phyloP scores from a whole-genome alignment of 2,113 vertebrate genomes.

The Neomonachus schauinslandi region DNA sequence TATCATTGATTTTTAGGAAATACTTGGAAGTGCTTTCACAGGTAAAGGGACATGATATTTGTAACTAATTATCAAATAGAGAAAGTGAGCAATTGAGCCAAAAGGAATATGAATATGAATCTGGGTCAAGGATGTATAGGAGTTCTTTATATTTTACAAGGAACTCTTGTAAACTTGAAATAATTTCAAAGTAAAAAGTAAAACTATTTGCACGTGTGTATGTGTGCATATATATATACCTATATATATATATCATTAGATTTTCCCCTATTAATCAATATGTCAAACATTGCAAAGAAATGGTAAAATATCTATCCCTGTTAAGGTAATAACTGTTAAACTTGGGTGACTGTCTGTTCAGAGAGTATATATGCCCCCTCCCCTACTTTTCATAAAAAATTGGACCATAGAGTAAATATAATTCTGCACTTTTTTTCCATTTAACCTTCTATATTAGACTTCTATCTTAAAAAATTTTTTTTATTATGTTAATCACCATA shows the following conservation, averaged over 20 bases:
- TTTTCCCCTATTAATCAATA: neutral
- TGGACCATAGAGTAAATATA: neutral
- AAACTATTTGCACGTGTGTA: neutral
- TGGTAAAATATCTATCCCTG: neutral
- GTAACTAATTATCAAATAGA: neutral
- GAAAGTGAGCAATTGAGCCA: neutral
- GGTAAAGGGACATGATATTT: neutral
- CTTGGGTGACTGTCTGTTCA: neutral
- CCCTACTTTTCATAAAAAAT: neutral
- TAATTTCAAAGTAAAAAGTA: neutral
- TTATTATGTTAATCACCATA: no score
- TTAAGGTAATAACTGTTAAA: neutral
- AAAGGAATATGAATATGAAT: neutral
- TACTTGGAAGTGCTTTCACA: neutral
- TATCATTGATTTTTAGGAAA: neutral
- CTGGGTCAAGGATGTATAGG: neutral
- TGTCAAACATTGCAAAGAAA: neutral
- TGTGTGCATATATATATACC: no score
- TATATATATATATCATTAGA: neutral
- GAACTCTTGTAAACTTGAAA: neutral
- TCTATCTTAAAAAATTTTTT: neutral
- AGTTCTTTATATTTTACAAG: neutral
- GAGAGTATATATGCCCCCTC: neutral
- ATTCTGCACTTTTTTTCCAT: neutral
- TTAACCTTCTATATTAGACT: neutral